Evolutionary conservation across 2,888 invertebrate species (phyloP), one percentile per base, ranked within the genome.

Genomic region (Synergus umbraculus): DNA sequence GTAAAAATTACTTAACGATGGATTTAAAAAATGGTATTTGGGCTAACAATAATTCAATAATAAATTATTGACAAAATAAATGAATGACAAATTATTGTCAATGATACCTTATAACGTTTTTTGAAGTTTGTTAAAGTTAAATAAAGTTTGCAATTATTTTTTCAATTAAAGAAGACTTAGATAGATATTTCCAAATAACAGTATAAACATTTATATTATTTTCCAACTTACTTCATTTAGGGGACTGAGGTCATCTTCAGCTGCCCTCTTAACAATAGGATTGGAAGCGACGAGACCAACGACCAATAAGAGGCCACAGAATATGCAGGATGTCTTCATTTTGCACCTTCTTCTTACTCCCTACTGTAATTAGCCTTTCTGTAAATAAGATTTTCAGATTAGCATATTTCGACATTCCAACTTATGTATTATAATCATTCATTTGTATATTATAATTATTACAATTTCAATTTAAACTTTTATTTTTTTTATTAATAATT

Each of bases 221-320:
- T 7, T 29, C 15, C 58, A 10, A 88, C 91, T 92, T 85, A 92
- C 92, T 88, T 92, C 92, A 84, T 92, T 92, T 44, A 91, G 79
- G 7, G 92, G 91, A 78, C 86, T 90, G 78, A 91, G 85, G 73
- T 92, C 91, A 5, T 90, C 87, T 63, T 88, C 88, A 37, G 87
- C 81, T 76, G 89, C 90, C 76, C 89, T 87, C 83, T 91, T 91
- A 73, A 87, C 87, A 76, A 91, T 83, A 2, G 92, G 91, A 73
- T 83, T 84, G 79, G 87, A 86, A 76, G 84, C 82, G 58, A 84
- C 89, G 15, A 89, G 79, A 18, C 83, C 84, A 18, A 88, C 73
- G 58, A 85, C 82, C 83, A 89, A 66, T 78, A 88, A 80, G 15
- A 90, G 79, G 37, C 86, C 85, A 65, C 87, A 86, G 2, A 90